A percentile compares a stretch with the other conserved stretches of the same genome.
phyloP scores from a whole-genome alignment of 2,113 vertebrate species.

The Coptodon rendalli region DNA sequence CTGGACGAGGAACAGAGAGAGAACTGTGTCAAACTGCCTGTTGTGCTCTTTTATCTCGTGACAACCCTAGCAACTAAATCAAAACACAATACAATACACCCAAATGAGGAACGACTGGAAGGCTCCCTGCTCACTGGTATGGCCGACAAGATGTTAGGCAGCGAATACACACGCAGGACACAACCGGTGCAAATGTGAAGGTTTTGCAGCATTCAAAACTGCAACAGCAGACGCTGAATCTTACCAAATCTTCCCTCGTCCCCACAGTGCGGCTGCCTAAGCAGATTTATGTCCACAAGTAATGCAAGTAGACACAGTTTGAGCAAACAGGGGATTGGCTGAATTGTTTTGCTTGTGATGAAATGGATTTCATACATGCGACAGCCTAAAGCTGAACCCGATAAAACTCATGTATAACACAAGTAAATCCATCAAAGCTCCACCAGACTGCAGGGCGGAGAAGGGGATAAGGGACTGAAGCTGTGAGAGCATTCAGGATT shows the following conservation, averaged over 20 bases:
- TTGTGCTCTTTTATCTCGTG: conserved; percentile 22
- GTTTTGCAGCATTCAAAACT: background rate
- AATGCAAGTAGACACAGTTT: background rate
- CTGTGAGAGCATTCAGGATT: background rate
- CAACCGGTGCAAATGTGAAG: background rate
- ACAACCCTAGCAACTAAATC: conserved; percentile 32
- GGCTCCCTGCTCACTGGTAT: background rate
- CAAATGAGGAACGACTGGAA: background rate
- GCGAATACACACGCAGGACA: background rate
- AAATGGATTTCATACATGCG: conserved; percentile 38
- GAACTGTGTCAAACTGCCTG: conserved; percentile 8
- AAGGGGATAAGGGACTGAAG: background rate
- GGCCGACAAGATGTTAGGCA: background rate
- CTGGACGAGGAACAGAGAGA: conserved; percentile 32
- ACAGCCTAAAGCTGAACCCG: background rate
- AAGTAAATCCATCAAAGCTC: background rate
- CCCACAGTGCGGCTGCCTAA: background rate
- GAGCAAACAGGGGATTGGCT: conserved; percentile 29
- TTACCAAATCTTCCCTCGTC: background rate
- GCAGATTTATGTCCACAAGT: background rate
- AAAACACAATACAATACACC: conserved; percentile 36
- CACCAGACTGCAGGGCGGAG: background rate
- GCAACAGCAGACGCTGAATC: background rate
- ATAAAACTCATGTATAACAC: conserved; percentile 1
- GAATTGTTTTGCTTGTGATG: conserved; percentile 31